A percentile compares a stretch with the other conserved stretches of the same genome.
Conservation (phyloP, 1,140 invertebrate genomes). For the Drosophila bocqueti region DNA sequence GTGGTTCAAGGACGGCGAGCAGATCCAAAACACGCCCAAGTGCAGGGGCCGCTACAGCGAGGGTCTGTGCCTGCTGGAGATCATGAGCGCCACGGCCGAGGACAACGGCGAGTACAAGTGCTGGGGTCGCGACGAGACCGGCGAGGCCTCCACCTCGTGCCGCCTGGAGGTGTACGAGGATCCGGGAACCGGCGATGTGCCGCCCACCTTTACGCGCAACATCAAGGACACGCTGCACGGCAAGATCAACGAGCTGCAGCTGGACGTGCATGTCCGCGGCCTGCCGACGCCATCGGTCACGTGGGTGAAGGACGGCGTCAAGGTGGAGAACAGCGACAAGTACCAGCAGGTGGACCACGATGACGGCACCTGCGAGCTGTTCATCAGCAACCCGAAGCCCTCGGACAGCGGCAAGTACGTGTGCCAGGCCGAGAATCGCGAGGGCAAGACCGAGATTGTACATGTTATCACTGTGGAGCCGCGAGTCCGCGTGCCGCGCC, state of each 20-base stretch:
- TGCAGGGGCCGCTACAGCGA: constrained; percentile 87
- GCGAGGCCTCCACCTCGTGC: constrained; percentile 74
- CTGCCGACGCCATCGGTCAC: constrained; percentile 89
- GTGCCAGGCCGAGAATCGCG: constrained; percentile 88
- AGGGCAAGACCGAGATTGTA: constrained; percentile 78
- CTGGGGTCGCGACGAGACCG: constrained; percentile 87
- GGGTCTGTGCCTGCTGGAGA: constrained; percentile 88
- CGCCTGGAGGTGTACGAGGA: constrained; percentile 74
- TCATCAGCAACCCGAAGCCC: constrained; percentile 87
- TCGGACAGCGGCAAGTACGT: constrained; percentile 91
- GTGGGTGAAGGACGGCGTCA: constrained; percentile 91
- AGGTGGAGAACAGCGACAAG: constrained; percentile 85
- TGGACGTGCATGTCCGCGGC: constrained; percentile 91
- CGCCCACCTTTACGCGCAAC: constrained; percentile 83
- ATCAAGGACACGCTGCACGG: constrained; percentile 88
- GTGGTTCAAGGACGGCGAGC: constrained; percentile 91
- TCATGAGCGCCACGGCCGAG: constrained; percentile 86
- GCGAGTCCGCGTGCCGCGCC: constrained; percentile 54
- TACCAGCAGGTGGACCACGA: constrained; percentile 86
- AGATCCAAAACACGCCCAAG: constrained; percentile 84
- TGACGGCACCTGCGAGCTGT: constrained; percentile 90
- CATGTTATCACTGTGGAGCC: constrained; percentile 78
- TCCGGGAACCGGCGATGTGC: constrained; percentile 79
- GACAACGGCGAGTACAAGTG: constrained; percentile 89
- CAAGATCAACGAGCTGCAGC: constrained; percentile 89